A percentile compares a stretch with the other conserved stretches of the same genome.
Conservation (phyloP, 1,140 invertebrate genomes). For the Calliphora vicina region DNA sequence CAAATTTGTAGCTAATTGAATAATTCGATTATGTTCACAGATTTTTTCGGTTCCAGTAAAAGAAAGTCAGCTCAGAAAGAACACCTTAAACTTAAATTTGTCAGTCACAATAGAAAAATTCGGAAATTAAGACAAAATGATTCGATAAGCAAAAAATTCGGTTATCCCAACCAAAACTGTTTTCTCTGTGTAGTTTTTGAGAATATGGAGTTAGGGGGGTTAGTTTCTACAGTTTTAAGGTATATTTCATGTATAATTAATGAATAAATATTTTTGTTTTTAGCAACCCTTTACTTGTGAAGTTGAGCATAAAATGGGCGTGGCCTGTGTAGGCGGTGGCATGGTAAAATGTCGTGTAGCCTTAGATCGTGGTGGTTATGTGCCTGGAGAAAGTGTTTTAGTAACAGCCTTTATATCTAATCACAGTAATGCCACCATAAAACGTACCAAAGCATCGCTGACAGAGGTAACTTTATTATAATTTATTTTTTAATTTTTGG, state of each 20-base stretch:
- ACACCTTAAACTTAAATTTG: too few relatives aligned
- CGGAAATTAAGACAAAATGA: too few relatives aligned
- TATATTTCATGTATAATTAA: not conserved
- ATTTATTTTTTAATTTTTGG: too few relatives aligned
- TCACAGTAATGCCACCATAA: conserved; percentile 80
- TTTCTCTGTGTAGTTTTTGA: too few relatives aligned
- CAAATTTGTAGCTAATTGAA: too few relatives aligned
- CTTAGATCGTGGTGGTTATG: conserved; percentile 89
- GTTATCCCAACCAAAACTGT: too few relatives aligned
- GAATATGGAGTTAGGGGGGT: too few relatives aligned
- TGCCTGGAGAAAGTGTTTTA: conserved; percentile 90
- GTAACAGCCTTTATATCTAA: conserved; percentile 87
- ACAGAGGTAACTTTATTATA: conserved; percentile 72
- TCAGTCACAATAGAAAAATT: too few relatives aligned
- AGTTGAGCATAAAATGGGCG: conserved; percentile 86
- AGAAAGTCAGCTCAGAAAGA: too few relatives aligned
- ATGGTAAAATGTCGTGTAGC: conserved; percentile 83
- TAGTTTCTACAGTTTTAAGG: not conserved
- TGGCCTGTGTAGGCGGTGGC: conserved; percentile 85
- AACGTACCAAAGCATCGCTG: conserved; percentile 77
- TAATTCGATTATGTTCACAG: too few relatives aligned
- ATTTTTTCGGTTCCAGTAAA: too few relatives aligned
- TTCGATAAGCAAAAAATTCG: too few relatives aligned
- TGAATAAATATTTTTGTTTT: conserved; percentile 39
- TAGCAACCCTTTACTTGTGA: conserved; percentile 93